Base-by-base conservation (phyloP, 2,797 vertebrate genomes). In the Sebastiscus albofasciatus region DNA sequence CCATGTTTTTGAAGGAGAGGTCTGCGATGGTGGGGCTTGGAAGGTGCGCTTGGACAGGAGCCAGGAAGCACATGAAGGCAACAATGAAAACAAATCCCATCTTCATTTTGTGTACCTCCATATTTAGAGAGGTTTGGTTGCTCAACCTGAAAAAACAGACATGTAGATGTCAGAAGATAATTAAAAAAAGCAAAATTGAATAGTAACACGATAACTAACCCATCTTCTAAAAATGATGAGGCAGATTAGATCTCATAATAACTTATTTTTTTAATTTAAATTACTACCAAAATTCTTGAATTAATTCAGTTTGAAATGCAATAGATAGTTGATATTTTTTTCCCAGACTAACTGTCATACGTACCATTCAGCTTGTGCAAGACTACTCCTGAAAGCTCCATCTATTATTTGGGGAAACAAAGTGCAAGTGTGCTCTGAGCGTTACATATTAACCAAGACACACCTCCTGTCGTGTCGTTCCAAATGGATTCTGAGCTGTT, bases 1-100 rank as follows among this genome's bases (percentile, higher is more conserved):
- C 95, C 64, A 94, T 94, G 66, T 96, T 98, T 86, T 95, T 96
- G 76, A 94, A 91, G 8, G 97, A 94, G 20, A 99, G 96, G 77
- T 97, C 87, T 24, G 86, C 84, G 64, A 96, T 88, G 67, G 90
- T 94, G 39, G 88, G 72, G n/a, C 49, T 60, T 20, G 55, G 72
- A 67, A 6, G 22, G 29, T 81, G 62, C 29, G 85, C 77, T 91
- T 90, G 62, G 67, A 69, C 61, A 31, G 88, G 67, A 72, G 73
- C 55, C 2, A 94, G 29, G 55, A 83, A 61, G 76, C 84, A 89
- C 60, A 92, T 34, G 75, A 29, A 93, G 58, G 82, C 73, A 31
- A 95, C 8, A 49, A 91, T 12, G n/a, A 87, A 87, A 78, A 94
- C 31, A 18, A 92, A 77, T 22, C 62, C 72, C 75, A 83, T 90